Base-by-base conservation (phyloP, 2,888 invertebrate species). In the Salticus scenicus region DNA sequence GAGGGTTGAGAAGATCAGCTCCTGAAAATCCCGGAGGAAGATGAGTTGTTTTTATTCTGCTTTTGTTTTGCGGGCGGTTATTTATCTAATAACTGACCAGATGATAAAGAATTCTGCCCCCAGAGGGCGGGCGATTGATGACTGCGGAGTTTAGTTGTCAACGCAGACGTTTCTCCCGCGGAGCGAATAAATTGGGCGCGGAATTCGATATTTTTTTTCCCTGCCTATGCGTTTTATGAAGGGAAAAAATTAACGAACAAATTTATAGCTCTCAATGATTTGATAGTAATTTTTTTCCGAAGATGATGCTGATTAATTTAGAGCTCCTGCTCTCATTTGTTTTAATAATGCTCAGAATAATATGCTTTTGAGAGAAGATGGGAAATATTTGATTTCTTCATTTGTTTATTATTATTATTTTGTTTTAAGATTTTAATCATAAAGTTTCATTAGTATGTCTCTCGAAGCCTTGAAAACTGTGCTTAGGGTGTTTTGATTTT, bases 1-100 rank as follows among this genome's bases (percentile, higher is more conserved):
- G 73, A 83, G 77, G 64, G 76, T 71, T 76, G 76, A 74, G 69
- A 74, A 33, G 80, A 57, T 81, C 37, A 64, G 47, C 33, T 83
- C 64, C 73, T 77, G 75, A 33, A 77, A 73, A 73, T 77, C 67
- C 71, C 33, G 41, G n/a, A 30, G 71, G 67, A 73, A 76, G 71
- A 73, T 83, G 72, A 77, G 42, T 37, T 41, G 31, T 76, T 30
- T 71, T 76, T 73, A 17, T 69, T 33, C 57, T 69, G 47, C 37
- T 71, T 71, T 71, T 30, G 30, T 47, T 57, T 71, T 47, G 28
- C 47, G 37, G 28, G 30, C 30, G n/a, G 42, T 27, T 71, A 71
- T 71, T 71, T 42, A 41, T 41, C 71, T 71, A 71, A 71, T 41
- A 71, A 71, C 71, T 41, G 47, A 71, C 41, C 71, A 47, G 28